These are phyloP conservation scores for Invenusta paracnida DNA, from an alignment of 2,888 invertebrate species.

Conservation along the genomic window DNA sequence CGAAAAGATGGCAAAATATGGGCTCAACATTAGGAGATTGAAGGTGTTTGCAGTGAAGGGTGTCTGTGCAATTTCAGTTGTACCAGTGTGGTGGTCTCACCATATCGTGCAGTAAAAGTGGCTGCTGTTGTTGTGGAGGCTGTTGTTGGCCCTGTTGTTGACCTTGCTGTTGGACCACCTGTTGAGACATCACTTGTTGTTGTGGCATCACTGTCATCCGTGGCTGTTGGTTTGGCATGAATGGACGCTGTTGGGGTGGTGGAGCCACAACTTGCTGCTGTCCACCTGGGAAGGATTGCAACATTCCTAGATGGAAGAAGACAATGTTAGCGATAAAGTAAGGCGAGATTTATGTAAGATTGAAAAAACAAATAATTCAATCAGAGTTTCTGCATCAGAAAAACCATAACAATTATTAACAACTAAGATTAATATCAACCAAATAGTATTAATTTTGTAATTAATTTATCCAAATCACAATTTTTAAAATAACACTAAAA, in stretches of 20 bases:
- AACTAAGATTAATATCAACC: too few species aligned
- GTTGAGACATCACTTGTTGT: background rate
- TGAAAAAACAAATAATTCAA: too few species aligned
- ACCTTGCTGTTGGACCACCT: background rate
- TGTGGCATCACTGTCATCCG: background rate
- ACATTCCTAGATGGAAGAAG: background rate
- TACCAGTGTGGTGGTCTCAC: conserved; percentile 16
- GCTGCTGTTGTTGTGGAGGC: background rate
- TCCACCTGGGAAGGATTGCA: background rate
- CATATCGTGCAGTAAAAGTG: background rate
- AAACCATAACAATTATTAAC: too few species aligned
- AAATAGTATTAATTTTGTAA: too few species aligned
- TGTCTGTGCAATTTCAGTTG: background rate
- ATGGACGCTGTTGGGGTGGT: background rate
- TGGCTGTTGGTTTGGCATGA: background rate
- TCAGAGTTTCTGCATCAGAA: too few species aligned
- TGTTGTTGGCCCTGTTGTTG: background rate
- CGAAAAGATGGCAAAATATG: too few species aligned
- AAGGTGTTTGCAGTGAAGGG: background rate
- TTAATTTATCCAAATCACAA: too few species aligned
- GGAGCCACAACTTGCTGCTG: background rate
- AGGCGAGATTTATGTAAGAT: background rate
- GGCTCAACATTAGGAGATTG: background rate
- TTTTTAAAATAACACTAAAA: too few species aligned
- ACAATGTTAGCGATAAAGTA: background rate